Percentiles rank a stretch among this genome's conserved stretches.
phyloP scores from a whole-genome alignment of 2,113 vertebrate species.

The Kobus ellipsiprymnus region DNA sequence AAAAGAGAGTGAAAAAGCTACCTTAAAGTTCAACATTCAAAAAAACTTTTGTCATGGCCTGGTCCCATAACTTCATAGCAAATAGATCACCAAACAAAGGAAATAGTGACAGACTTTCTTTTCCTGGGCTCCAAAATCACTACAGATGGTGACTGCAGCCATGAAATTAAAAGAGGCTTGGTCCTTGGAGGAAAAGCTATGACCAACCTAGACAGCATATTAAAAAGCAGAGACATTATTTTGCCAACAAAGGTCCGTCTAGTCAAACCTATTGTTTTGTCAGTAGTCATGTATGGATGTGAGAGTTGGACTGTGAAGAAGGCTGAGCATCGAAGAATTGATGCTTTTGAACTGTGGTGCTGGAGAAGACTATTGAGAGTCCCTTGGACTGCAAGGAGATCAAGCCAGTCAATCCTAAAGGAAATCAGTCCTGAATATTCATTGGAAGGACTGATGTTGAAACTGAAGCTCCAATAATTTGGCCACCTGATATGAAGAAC shows the following conservation, averaged over 20 bases:
- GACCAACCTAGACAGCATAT: not conserved
- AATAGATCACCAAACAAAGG: not conserved
- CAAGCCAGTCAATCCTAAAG: not conserved
- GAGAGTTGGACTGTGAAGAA: not conserved
- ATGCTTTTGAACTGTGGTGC: not conserved
- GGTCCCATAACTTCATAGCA: not conserved
- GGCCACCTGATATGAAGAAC: not conserved
- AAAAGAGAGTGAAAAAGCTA: not conserved
- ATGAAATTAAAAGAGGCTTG: not conserved
- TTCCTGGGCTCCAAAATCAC: not conserved
- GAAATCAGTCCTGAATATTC: not conserved
- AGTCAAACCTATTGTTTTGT: not conserved
- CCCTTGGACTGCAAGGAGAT: not conserved
- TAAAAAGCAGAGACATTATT: not conserved
- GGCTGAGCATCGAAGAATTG: accelerated
- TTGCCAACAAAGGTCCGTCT: not conserved
- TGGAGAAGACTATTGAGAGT: not conserved
- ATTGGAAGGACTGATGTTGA: not conserved
- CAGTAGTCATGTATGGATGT: not conserved
- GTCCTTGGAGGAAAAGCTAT: not conserved
- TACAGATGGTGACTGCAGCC: not conserved
- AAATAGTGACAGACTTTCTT: not conserved
- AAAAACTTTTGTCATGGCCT: not conserved
- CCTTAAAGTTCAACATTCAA: not conserved
- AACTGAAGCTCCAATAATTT: not conserved